Evolutionary conservation across 2,113 vertebrate species (phyloP).

Genomic region (Ranitomeya imitator): DNA sequence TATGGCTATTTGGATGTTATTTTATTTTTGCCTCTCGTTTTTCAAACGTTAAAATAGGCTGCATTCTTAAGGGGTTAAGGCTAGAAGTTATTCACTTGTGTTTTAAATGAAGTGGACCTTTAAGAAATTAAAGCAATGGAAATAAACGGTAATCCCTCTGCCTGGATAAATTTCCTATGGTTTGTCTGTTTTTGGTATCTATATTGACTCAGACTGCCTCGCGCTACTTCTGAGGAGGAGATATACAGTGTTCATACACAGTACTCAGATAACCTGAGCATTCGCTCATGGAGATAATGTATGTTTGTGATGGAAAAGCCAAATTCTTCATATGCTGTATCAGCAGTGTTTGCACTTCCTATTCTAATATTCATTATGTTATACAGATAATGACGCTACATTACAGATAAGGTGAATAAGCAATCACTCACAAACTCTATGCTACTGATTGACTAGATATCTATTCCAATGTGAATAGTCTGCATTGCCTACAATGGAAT

Average conservation of each 20-base stretch:
- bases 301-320: conserved; percentile 11
- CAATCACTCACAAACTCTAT: background rate
- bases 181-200: conserved; percentile 2
- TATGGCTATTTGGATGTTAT: no score
- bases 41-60: no score
- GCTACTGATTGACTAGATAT: background rate
- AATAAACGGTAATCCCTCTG: background rate
- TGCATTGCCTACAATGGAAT: no score
- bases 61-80: no score
- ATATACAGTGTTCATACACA: background rate
- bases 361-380: conserved; percentile 5
- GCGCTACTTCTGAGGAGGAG: background rate
- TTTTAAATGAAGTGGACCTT: background rate
- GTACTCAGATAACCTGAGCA: conserved; percentile 6
- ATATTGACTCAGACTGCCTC: conserved; percentile 12
- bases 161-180: background rate
- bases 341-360: background rate
- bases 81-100: no score
- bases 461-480: background rate
- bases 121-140: background rate
- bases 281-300: background rate
- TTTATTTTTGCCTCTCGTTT: no score
- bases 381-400: background rate
- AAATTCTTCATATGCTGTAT: background rate
- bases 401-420: background rate